These are phyloP conservation scores for Ianthella basta DNA, from an alignment of 37 sponge, comb jelly and placozoan genomes.

Conservation along the genomic window DNA sequence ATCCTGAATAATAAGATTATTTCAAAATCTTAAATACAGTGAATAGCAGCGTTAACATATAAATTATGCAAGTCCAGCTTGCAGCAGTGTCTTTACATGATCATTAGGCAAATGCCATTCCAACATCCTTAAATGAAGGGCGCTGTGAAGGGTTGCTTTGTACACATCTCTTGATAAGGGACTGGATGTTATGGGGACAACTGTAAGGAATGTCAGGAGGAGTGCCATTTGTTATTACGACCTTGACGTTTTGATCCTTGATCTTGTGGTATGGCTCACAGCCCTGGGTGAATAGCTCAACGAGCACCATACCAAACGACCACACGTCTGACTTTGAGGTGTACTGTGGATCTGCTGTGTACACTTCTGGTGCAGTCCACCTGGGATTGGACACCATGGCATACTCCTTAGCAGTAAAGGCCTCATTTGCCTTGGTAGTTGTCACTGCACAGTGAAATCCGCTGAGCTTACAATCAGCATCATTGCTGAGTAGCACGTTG, in stretches of 20 bases:
- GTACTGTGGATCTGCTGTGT: background rate
- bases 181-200: background rate
- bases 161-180: background rate
- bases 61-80: too few species aligned
- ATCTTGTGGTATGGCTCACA: background rate
- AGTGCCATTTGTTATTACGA: background rate
- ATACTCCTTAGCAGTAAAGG: background rate
- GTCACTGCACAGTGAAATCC: background rate
- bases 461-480: background rate
- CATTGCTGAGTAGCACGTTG: background rate
- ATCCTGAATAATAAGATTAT: too few species aligned
- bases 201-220: background rate
- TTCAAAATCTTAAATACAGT: too few species aligned
- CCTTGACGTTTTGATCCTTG: background rate
- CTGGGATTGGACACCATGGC: background rate
- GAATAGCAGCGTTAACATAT: too few species aligned
- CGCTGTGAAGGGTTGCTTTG: background rate
- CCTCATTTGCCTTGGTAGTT: background rate
- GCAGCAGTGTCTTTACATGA: too few species aligned
- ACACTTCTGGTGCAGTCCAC: conserved; percentile 28
- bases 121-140: background rate
- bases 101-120: background rate
- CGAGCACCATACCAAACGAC: conserved; percentile 21
- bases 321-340: conserved; percentile 28
- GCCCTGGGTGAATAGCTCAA: conserved; percentile 4